A percentile compares a stretch with the other conserved stretches of the same genome.
Evolutionary conservation across 2,797 vertebrate genomes (phyloP).

Genomic region (Dendrocincla fuliginosa): DNA sequence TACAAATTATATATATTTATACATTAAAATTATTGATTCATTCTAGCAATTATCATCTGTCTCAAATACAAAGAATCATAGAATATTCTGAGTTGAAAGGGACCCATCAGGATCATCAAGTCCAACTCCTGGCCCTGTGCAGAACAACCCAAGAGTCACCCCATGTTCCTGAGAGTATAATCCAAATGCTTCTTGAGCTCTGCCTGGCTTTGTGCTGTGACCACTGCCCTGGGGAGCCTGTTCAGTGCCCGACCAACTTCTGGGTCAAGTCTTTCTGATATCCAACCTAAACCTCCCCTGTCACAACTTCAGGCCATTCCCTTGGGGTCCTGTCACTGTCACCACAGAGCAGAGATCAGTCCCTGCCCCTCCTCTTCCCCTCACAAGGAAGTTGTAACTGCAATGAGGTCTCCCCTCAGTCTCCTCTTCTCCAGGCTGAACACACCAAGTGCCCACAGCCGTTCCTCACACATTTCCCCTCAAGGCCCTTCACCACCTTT

Average conservation of each 20-base stretch:
- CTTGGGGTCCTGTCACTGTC: background rate
- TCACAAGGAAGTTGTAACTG: background rate
- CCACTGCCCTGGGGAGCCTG: background rate
- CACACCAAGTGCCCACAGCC: rapidly evolving
- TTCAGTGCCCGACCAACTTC: rapidly evolving
- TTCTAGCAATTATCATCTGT: background rate
- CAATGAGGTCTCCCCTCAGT: background rate
- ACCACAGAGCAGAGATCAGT: no score
- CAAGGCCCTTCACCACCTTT: background rate
- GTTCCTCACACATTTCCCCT: rapidly evolving
- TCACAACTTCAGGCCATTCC: background rate
- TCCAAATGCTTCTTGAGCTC: background rate
- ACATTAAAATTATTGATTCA: background rate
- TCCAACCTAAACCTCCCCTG: background rate
- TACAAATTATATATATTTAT: background rate
- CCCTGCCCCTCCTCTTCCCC: no score
- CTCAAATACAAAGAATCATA: background rate
- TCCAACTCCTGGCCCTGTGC: background rate
- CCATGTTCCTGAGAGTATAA: background rate
- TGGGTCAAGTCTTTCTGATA: background rate
- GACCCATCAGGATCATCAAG: background rate
- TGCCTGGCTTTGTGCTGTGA: background rate
- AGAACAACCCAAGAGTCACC: background rate
- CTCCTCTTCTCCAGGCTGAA: background rate
- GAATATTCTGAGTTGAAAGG: background rate